These are phyloP conservation scores for Darevskia nairensis DNA, from an alignment of 2,797 vertebrate genomes.

Conservation along the genomic window DNA sequence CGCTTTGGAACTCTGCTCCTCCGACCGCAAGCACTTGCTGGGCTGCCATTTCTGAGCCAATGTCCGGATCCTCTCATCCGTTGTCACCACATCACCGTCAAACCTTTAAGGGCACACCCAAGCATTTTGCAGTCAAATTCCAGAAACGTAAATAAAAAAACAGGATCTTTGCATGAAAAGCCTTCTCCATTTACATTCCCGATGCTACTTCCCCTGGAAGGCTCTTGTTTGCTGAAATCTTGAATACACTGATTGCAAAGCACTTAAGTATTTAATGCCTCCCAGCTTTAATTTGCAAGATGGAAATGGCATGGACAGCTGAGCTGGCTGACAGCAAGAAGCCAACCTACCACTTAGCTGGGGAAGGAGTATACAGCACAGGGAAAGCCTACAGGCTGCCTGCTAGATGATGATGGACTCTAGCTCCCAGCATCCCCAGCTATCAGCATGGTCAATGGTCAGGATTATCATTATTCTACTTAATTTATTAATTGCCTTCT, in stretches of 20 bases:
- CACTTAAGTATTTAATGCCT: not conserved
- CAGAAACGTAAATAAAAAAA: not conserved
- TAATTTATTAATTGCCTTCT: no score
- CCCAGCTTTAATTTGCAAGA: not conserved
- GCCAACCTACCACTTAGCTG: conserved; percentile 1
- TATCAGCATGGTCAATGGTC: not conserved
- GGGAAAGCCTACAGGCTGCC: no score
- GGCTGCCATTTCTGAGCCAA: conserved; percentile 97
- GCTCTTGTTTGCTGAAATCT: not conserved
- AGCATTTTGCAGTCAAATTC: not conserved
- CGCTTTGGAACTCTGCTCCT: conserved; percentile 91
- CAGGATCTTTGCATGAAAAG: not conserved
- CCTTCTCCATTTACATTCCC: conserved; percentile 22
- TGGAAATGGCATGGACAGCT: not conserved
- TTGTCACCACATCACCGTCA: conserved; percentile 93
- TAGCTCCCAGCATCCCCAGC: not conserved
- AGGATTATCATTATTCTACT: not conserved
- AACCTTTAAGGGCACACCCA: conserved; percentile 79
- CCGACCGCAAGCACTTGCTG: conserved; percentile 81
- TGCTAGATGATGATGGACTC: not conserved
- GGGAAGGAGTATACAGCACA: not conserved
- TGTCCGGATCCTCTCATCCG: conserved; percentile 91
- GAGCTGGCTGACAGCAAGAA: conserved; percentile 2
- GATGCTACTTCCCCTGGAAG: not conserved
- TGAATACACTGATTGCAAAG: not conserved